A percentile compares a stretch with the other conserved stretches of the same genome.
Conservation (phyloP, 2,888 invertebrate genomes). For the Gastrophysa polygoni region DNA sequence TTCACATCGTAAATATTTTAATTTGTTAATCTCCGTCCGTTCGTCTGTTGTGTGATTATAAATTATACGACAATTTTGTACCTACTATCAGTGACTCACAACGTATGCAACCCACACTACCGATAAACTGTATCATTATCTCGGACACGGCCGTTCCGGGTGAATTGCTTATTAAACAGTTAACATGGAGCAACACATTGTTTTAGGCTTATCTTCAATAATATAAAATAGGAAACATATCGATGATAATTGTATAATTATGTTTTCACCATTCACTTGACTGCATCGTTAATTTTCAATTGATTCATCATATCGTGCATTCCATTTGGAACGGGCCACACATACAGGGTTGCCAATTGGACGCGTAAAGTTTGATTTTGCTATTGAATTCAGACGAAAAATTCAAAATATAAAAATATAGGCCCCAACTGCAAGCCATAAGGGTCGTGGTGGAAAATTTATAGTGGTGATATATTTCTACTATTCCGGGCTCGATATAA, state of each 20-base stretch:
- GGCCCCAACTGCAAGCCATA: no score
- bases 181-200: not conserved
- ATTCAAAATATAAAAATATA: no score
- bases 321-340: no score
- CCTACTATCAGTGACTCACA: conserved; percentile 3
- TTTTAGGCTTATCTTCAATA: not conserved
- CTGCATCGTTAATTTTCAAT: no score
- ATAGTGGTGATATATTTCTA: no score
- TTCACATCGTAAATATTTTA: not conserved
- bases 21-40: not conserved
- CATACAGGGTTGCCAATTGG: no score
- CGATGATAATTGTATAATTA: not conserved
- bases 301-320: no score
- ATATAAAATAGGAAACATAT: not conserved
- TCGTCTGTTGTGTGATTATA: not conserved
- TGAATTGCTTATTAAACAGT: conserved; percentile 4
- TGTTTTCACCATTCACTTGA: no score
- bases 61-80: not conserved
- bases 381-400: no score
- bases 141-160: not conserved
- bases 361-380: no score
- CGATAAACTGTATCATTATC: conserved; percentile 1
- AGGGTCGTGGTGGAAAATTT: no score
- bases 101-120: not conserved
- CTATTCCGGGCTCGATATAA: no score